A percentile compares a stretch with the other conserved stretches of the same genome.
These are phyloP conservation scores for Phaethornis superciliosus DNA, from an alignment of 2,113 vertebrate genomes.

Conservation along the genomic window DNA sequence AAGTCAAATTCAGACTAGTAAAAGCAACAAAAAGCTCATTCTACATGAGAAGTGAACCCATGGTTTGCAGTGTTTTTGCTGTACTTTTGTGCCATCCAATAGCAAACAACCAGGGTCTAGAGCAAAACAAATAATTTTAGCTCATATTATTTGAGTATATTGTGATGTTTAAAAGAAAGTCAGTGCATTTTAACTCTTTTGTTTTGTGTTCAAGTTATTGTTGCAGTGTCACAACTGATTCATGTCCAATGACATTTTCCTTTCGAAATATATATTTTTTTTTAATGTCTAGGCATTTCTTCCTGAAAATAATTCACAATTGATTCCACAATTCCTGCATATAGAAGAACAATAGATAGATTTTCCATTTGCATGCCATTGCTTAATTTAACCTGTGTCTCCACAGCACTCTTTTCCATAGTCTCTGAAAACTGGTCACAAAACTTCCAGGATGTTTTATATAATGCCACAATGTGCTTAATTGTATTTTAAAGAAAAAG, in stretches of 20 bases:
- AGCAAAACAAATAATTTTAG: neutral
- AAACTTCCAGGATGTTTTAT: neutral
- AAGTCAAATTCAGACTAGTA: neutral
- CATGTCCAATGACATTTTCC: neutral
- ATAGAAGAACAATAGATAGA: neutral
- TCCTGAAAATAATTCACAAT: neutral
- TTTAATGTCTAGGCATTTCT: neutral
- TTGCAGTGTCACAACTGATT: neutral
- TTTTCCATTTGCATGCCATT: neutral
- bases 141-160: neutral
- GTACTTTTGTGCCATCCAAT: neutral
- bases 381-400: neutral
- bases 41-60: neutral
- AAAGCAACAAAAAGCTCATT: neutral
- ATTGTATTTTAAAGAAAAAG: neutral
- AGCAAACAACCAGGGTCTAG: neutral
- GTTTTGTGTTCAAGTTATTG: slow-evolving; percentile 1
- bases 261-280: neutral
- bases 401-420: neutral
- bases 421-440: neutral
- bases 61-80: neutral
- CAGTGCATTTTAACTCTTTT: neutral
- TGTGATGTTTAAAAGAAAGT: neutral
- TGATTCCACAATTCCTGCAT: neutral
- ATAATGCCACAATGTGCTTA: neutral